Evolutionary conservation across 2,113 vertebrate genomes (phyloP).

Genomic region (Clarias batrachus): DNA sequence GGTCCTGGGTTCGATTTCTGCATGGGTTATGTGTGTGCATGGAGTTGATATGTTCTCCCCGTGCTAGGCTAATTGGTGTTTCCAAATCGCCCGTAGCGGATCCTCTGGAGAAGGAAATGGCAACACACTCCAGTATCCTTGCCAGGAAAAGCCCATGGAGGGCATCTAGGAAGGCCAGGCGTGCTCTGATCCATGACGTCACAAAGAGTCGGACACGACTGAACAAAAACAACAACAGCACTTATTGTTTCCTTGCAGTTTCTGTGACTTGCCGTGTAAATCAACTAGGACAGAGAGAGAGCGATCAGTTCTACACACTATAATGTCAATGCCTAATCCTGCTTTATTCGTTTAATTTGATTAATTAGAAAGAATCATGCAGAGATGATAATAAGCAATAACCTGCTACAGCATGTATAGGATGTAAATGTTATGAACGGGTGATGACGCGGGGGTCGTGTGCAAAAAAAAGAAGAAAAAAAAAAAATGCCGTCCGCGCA

Average conservation of each 20-base stretch:
- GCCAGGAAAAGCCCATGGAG: too few relatives aligned
- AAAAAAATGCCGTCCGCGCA: neutral
- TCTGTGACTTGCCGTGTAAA: slow-evolving; percentile 26
- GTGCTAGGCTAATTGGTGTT: too few relatives aligned
- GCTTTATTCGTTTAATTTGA: slow-evolving; percentile 27
- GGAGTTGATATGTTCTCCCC: too few relatives aligned
- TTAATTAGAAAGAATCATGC: slow-evolving; percentile 30
- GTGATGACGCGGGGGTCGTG: slow-evolving; percentile 5
- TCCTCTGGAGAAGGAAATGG: too few relatives aligned
- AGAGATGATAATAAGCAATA: slow-evolving; percentile 25
- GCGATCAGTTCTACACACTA: neutral
- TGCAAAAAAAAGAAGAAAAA: neutral
- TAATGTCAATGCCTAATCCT: slow-evolving; percentile 4
- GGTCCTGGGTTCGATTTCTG: too few relatives aligned
- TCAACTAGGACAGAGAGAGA: slow-evolving; percentile 14
- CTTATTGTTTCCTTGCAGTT: neutral
- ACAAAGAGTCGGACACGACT: too few relatives aligned
- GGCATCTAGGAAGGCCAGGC: too few relatives aligned
- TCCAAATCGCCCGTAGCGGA: too few relatives aligned
- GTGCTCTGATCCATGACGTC: too few relatives aligned
- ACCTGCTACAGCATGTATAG: neutral
- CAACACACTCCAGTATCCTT: too few relatives aligned
- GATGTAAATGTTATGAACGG: slow-evolving; percentile 3
- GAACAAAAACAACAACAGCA: too few relatives aligned
- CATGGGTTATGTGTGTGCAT: too few relatives aligned